Evolutionary conservation across 2,888 invertebrate genomes (phyloP).

Genomic region (Melolontha melolontha): DNA sequence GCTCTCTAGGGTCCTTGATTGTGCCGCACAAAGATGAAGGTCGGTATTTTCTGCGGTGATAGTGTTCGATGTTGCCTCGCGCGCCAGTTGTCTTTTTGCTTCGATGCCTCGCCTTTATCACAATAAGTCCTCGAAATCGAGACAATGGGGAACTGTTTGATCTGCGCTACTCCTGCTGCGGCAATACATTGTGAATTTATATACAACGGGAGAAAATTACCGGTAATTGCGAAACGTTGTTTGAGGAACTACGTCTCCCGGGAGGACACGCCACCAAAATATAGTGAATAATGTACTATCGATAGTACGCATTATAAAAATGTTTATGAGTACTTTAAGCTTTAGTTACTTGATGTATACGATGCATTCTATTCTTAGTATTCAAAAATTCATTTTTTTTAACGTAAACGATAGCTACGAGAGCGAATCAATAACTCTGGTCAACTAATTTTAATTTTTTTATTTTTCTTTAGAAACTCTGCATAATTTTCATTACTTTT

Average conservation of each 20-base stretch:
- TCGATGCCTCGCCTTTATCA: constrained; percentile 44
- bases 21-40: constrained; percentile 51
- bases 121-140: constrained; percentile 49
- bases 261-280: background rate
- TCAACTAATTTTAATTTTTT: no score
- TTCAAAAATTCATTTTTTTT: no score
- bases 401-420: no score
- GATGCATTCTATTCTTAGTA: no score
- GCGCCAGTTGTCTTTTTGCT: constrained; percentile 45
- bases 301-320: constrained; percentile 1
- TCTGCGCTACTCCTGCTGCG: constrained; percentile 39
- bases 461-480: no score
- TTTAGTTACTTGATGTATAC: no score
- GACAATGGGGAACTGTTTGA: constrained; percentile 49
- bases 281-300: constrained; percentile 5
- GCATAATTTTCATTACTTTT: no score
- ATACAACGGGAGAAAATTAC: constrained; percentile 32
- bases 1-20: constrained; percentile 52
- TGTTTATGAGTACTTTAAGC: background rate
- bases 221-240: constrained; percentile 35
- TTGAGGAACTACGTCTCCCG: constrained; percentile 24
- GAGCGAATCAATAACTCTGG: no score
- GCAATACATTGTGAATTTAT: constrained; percentile 38
- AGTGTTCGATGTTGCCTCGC: constrained; percentile 28
- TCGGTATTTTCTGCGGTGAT: constrained; percentile 32